Percentiles rank a stretch among this genome's conserved stretches.
phyloP scores from a whole-genome alignment of 2,888 invertebrate genomes.

The Drosophila prolongata region DNA sequence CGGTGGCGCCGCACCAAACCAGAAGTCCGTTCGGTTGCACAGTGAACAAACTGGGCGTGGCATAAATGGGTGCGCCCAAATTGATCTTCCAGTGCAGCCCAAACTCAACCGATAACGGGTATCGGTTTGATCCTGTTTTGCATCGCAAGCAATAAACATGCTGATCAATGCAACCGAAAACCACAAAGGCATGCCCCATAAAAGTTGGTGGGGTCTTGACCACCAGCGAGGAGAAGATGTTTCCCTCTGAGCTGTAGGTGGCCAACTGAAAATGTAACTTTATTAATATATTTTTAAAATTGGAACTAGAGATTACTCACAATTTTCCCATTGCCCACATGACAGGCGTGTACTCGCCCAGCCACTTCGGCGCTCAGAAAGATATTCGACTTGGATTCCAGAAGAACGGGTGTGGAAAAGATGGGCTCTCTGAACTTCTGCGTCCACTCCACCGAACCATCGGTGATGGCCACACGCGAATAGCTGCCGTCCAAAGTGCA shows the following conservation, averaged over 20 bases:
- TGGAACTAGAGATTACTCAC: conserved; percentile 43
- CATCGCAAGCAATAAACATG: conserved; percentile 88
- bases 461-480: conserved; percentile 83
- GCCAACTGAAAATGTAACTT: conserved; percentile 86
- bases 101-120: conserved; percentile 71
- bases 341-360: conserved; percentile 85
- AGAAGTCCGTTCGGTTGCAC: conserved; percentile 79
- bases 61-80: conserved; percentile 87
- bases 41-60: conserved; percentile 87
- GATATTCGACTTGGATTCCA: conserved; percentile 57
- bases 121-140: conserved; percentile 11
- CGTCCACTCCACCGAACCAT: conserved; percentile 86
- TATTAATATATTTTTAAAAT: not conserved
- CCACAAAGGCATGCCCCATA: conserved; percentile 80
- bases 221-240: conserved; percentile 90
- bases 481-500: conserved; percentile 86
- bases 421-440: conserved; percentile 85
- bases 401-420: conserved; percentile 86
- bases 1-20: conserved; percentile 86
- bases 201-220: conserved; percentile 75
- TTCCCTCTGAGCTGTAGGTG: conserved; percentile 86
- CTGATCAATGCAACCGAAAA: conserved; percentile 91
- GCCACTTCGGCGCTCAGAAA: conserved; percentile 81
- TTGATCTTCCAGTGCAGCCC: conserved; percentile 85
- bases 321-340: conserved; percentile 58